Evolutionary conservation across 2,888 invertebrate genomes (phyloP).

Genomic region (Bombylius discolor): DNA sequence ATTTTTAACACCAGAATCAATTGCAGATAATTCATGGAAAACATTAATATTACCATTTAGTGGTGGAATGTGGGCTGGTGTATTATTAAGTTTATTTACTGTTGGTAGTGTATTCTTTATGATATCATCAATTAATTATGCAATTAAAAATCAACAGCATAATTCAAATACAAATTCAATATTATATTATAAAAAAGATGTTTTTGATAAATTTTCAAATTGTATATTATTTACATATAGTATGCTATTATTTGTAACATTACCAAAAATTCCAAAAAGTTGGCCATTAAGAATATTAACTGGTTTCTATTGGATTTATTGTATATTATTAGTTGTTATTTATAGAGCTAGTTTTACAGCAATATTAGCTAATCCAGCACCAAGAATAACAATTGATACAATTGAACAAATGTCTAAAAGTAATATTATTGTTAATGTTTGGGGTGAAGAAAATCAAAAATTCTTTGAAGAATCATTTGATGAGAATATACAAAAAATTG

Average conservation of each 20-base stretch:
- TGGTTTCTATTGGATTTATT: slow-evolving; percentile 81
- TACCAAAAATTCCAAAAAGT: slow-evolving; percentile 61
- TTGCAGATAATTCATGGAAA: slow-evolving; percentile 72
- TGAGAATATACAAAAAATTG: slow-evolving; percentile 50
- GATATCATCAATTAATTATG: slow-evolving; percentile 8
- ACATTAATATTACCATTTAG: slow-evolving; percentile 70
- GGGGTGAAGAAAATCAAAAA: slow-evolving; percentile 55
- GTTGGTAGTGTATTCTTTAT: slow-evolving; percentile 53
- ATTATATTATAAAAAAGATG: slow-evolving; percentile 39
- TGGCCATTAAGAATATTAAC: slow-evolving; percentile 71
- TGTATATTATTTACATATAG: slow-evolving; percentile 68
- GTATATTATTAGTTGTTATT: slow-evolving; percentile 62
- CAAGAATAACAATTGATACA: slow-evolving; percentile 67
- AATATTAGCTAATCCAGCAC: slow-evolving; percentile 63
- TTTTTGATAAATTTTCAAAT: slow-evolving; percentile 59
- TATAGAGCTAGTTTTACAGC: slow-evolving; percentile 79
- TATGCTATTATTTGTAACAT: slow-evolving; percentile 65
- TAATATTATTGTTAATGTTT: slow-evolving; percentile 52
- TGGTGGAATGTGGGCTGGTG: slow-evolving; percentile 59
- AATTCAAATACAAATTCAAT: not conserved
- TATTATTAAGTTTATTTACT: slow-evolving; percentile 51
- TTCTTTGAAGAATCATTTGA: slow-evolving; percentile 61
- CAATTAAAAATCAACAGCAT: not conserved
- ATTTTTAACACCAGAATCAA: slow-evolving; percentile 68
- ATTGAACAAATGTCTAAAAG: slow-evolving; percentile 54